Percentiles rank a stretch among this genome's conserved stretches.
These are phyloP conservation scores for Palaemon carinicauda DNA, from an alignment of 1,140 invertebrate species.

Conservation along the genomic window DNA sequence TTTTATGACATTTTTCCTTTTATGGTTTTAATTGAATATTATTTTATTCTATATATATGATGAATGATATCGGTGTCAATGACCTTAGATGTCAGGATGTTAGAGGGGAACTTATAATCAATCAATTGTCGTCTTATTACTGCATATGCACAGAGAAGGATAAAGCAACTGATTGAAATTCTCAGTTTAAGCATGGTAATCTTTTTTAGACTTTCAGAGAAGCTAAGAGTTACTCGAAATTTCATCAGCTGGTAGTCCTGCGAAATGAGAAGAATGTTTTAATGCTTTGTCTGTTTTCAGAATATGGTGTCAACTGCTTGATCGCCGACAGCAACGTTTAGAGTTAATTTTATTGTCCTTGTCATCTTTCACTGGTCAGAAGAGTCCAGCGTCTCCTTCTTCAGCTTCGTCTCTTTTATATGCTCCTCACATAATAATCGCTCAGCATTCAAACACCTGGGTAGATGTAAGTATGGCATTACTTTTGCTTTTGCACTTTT, in stretches of 20 bases:
- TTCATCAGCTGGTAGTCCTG: neutral
- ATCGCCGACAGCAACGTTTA: slow-evolving; percentile 75
- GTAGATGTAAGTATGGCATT: slow-evolving; percentile 75
- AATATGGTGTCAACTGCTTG: slow-evolving; percentile 88
- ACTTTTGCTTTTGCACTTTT: neutral
- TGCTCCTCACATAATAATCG: slow-evolving; percentile 70
- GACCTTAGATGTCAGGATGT: too few species aligned
- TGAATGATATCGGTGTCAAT: too few species aligned
- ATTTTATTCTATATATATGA: too few species aligned
- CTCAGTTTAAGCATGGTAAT: too few species aligned
- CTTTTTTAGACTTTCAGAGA: too few species aligned
- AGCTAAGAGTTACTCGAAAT: too few species aligned
- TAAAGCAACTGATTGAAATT: too few species aligned
- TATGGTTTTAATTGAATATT: too few species aligned
- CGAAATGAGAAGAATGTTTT: neutral
- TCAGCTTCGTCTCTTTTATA: slow-evolving; percentile 6
- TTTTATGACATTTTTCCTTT: too few species aligned
- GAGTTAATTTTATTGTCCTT: slow-evolving; percentile 58
- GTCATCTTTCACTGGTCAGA: slow-evolving; percentile 47
- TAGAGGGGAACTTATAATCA: too few species aligned
- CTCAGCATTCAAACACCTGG: slow-evolving; percentile 81
- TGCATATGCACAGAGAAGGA: too few species aligned
- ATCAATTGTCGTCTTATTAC: too few species aligned
- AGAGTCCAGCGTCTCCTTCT: neutral
- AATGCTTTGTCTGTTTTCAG: slow-evolving; percentile 67